Evolutionary conservation across 2,113 vertebrate genomes (phyloP).

Genomic region (Pungitius pungitius): DNA sequence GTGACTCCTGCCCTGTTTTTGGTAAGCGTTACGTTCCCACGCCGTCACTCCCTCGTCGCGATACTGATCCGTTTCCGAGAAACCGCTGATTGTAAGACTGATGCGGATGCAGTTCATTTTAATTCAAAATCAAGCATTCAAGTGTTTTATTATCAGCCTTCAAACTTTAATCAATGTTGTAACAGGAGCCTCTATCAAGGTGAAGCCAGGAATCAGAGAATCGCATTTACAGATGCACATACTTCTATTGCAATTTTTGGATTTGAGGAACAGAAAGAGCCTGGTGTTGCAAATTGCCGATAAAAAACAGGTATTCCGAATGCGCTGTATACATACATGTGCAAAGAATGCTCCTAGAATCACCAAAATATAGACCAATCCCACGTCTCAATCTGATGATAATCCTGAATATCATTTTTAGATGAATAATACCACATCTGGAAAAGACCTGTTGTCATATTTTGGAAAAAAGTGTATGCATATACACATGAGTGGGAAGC

Average conservation of each 20-base stretch:
- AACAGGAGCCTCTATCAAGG: not conserved
- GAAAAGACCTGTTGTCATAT: not conserved
- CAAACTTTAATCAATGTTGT: not conserved
- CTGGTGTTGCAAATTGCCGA: not conserved
- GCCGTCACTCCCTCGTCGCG: not conserved
- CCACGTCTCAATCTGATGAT: not conserved
- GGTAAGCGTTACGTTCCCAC: not conserved
- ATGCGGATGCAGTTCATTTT: not conserved
- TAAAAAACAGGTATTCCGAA: not conserved
- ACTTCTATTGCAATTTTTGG: too few relatives aligned
- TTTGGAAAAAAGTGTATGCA: too few relatives aligned
- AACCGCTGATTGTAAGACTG: not conserved
- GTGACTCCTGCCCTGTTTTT: not conserved
- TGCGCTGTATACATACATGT: not conserved
- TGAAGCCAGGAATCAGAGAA: not conserved
- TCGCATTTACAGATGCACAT: too few relatives aligned
- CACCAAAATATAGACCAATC: not conserved
- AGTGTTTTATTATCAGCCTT: not conserved
- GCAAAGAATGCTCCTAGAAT: not conserved
- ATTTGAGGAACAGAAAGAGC: too few relatives aligned
- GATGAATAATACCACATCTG: not conserved
- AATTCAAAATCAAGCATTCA: not conserved
- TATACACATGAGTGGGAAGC: not conserved
- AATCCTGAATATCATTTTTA: too few relatives aligned
- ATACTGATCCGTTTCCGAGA: not conserved